Percentiles rank a stretch among this genome's conserved stretches.
These are phyloP conservation scores for Prochilodus magdalenae DNA, from an alignment of 2,113 vertebrate genomes.

Conservation along the genomic window DNA sequence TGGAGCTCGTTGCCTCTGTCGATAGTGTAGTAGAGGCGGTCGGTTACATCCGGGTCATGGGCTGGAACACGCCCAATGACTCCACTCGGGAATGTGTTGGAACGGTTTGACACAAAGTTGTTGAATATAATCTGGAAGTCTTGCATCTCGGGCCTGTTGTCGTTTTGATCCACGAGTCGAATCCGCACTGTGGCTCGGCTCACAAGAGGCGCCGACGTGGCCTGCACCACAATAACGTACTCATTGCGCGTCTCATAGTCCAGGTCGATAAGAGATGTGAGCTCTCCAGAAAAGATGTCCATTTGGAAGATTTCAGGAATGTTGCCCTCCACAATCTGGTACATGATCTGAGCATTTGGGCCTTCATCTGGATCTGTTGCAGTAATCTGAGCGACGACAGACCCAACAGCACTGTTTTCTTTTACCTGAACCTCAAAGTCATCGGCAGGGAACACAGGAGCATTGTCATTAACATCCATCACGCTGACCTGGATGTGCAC, in stretches of 20 bases:
- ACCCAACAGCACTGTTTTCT: conserved; percentile 96
- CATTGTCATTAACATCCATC: conserved; percentile 96
- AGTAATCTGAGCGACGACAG: conserved; percentile 95
- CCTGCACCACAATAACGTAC: conserved; percentile 96
- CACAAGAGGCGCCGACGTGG: conserved; percentile 95
- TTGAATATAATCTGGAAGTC: conserved; percentile 99
- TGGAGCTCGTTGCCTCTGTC: conserved; percentile 94
- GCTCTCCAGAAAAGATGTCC: conserved; percentile 98
- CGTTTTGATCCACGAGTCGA: conserved; percentile 93
- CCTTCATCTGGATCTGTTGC: conserved; percentile 94
- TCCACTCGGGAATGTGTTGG: conserved; percentile 94
- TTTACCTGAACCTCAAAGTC: conserved; percentile 96
- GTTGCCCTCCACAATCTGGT: conserved; percentile 98
- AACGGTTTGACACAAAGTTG: conserved; percentile 96
- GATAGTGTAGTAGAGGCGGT: conserved; percentile 93
- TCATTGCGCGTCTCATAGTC: conserved; percentile 92
- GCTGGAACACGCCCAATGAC: conserved; percentile 94
- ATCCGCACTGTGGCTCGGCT: conserved; percentile 94
- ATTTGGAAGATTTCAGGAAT: conserved; percentile 98
- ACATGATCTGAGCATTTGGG: conserved; percentile 96
- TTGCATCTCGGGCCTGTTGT: conserved; percentile 91
- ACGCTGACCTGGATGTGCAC: conserved; percentile 94
- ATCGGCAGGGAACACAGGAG: conserved; percentile 93
- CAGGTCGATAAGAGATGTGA: conserved; percentile 95
- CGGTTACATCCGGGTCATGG: conserved; percentile 93